Evolutionary conservation across 2,113 vertebrate genomes (phyloP), one percentile per base, ranked within the genome.

Genomic region (Hyla sarda): DNA sequence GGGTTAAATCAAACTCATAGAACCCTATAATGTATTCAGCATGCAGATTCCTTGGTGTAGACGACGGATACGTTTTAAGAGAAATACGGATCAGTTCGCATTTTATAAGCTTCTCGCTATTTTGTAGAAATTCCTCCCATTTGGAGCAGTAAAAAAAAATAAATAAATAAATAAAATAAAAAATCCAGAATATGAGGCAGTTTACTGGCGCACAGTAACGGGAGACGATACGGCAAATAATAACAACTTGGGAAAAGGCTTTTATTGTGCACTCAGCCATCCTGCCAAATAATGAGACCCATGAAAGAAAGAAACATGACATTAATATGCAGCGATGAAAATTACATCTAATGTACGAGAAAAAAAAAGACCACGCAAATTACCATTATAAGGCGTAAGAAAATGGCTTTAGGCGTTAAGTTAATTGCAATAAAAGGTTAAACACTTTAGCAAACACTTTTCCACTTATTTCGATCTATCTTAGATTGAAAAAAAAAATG

Each of bases 241-340:
- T 48, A 45, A 75, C 73, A 50, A 28, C 25, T 25, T 25, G 41
- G 30, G 14, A 65, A 30, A 30, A 65, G 3, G 60, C 28, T 65
- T 28, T 75, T 28, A 47, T 50, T 74, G 72, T 48, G 72, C 72
- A 74, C 72, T 47, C 19, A 47, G 73, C 73, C 17, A 23, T 48
- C 41, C 73, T 50, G 73, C 73, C 73, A 75, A 50, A 3, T 7
- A 28, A 67, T 67, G 62, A 30, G 16, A 65, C 62, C 14, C 62
- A 67, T 28, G 47, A 19, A 75, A 74, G 8, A 5, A 41, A 41
- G 8, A 41, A 75, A 25, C 25, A 75, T 50, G 16, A 48, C 45
- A 50, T 75, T 75, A 32, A 67, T 67, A 67, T 17, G 12, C 28
- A 67, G 62, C 30, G 6, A 32, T 67, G 62, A 67, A 67, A 67